Evolutionary conservation across 2,797 vertebrate species (phyloP), one percentile per base, ranked within the genome.

Genomic region (Echiichthys vipera): DNA sequence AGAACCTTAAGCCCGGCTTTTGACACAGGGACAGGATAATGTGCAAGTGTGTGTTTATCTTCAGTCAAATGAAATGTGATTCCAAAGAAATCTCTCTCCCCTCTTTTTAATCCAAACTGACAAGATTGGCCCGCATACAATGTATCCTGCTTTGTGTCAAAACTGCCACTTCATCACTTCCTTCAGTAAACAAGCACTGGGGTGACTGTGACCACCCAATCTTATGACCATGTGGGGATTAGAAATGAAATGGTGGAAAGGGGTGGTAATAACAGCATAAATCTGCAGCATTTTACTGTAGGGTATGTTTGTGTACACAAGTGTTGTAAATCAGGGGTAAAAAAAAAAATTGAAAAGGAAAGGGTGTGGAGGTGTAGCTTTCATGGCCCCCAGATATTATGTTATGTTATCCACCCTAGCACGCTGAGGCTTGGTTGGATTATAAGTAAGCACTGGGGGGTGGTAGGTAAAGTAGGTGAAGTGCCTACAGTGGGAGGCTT

Each of bases 11-110:
- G 64, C 40, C 51, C 13, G 3, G 3, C 17, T 47, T 42, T 54
- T 66, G 24, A 58, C 65, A 53, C 2, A 2, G 18, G 18, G 8
- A 49, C 54, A 75, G 42, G 59, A 62, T 75, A 63, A 57, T 27
- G 13, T 29, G 17, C 1, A 5, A 36, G 32, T 25, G 25, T 32
- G 43, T 61, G 39, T 72, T 39, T 40, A 64, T 56, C 1, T 14
- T 58, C 7, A 32, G 15, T 66, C 51, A 25, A 34, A 32, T 8
- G 50, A 49, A 50, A 20, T 0, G 15, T 42, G 18, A 71, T 72
- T 80, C 37, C 56, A 37, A 55, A 25, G 36, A 73, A 45, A 64
- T 51, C 11, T 3, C 20, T 59, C 29, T 39, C 46, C 36, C n/a
- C 13, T 25, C 18, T 32, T 17, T 9, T 30, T 64, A 65, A 74